Evolutionary conservation across 2,888 invertebrate genomes (phyloP).

Genomic region (Hermaeophaga mercurialis): DNA sequence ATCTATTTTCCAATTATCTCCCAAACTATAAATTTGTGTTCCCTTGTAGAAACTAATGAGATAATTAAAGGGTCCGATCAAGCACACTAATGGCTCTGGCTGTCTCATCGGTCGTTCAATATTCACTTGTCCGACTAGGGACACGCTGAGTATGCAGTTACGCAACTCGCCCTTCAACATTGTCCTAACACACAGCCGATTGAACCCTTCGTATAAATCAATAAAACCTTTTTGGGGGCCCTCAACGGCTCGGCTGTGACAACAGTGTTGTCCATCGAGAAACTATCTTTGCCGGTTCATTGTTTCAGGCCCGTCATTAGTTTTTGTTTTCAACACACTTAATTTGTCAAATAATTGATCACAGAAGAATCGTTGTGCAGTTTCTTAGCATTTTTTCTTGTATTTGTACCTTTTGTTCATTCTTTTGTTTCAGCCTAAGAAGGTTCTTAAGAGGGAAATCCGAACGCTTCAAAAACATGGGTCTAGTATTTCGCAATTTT

Average conservation of each 20-base stretch:
- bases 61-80: slow-evolving; percentile 7
- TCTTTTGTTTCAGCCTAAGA: too few relatives aligned
- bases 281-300: too few relatives aligned
- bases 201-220: slow-evolving; percentile 31
- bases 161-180: slow-evolving; percentile 34
- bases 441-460: too few relatives aligned
- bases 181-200: slow-evolving; percentile 30
- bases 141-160: slow-evolving; percentile 34
- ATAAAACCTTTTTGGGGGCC: slow-evolving; percentile 22
- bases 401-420: too few relatives aligned
- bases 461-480: too few relatives aligned
- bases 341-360: too few relatives aligned
- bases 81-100: not conserved
- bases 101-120: not conserved
- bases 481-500: too few relatives aligned
- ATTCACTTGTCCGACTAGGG: slow-evolving; percentile 21
- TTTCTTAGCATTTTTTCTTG: too few relatives aligned
- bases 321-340: too few relatives aligned
- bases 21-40: not conserved
- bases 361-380: too few relatives aligned
- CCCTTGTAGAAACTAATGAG: slow-evolving; percentile 7
- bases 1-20: too few relatives aligned
- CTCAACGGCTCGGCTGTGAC: not conserved
- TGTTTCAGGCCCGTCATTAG: too few relatives aligned
- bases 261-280: slow-evolving; percentile 1